A percentile compares a stretch with the other conserved stretches of the same genome.
Conservation (phyloP, 2,888 invertebrate genomes). For the Dugesia japonica region DNA sequence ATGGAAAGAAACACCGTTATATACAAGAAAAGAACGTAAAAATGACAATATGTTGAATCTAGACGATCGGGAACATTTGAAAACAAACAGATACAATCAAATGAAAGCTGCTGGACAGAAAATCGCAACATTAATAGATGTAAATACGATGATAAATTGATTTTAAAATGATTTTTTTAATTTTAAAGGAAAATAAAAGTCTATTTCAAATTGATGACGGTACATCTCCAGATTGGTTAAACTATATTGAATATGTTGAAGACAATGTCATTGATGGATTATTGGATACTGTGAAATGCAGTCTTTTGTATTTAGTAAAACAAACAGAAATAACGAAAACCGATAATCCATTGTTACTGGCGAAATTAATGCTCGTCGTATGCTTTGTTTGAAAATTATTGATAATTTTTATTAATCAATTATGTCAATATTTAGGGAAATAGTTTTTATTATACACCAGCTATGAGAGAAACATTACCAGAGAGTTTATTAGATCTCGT, state of each 20-base stretch:
- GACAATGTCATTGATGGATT: slow-evolving; percentile 34
- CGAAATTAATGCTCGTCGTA: slow-evolving; percentile 29
- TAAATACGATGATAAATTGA: background rate
- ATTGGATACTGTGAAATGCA: slow-evolving; percentile 28
- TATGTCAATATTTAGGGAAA: background rate
- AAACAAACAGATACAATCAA: slow-evolving; percentile 23
- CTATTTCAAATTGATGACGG: slow-evolving; percentile 4
- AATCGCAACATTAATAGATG: slow-evolving; percentile 6
- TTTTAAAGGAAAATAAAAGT: slow-evolving; percentile 24
- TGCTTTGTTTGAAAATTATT: background rate
- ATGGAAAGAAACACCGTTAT: slow-evolving; percentile 17
- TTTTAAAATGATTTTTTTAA: background rate
- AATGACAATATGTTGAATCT: slow-evolving; percentile 28
- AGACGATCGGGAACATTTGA: slow-evolving; percentile 30
- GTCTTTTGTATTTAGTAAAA: slow-evolving; percentile 33
- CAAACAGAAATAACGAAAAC: slow-evolving; percentile 20
- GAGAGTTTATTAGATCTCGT: slow-evolving; percentile 24
- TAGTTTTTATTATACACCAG: background rate
- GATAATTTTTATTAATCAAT: background rate
- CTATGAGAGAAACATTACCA: slow-evolving; percentile 8
- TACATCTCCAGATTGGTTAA: slow-evolving; percentile 15
- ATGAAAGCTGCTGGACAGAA: slow-evolving; percentile 23
- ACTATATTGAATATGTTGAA: slow-evolving; percentile 35
- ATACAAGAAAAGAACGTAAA: slow-evolving; percentile 20
- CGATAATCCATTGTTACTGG: slow-evolving; percentile 28